These are phyloP conservation scores for Ecdyonurus torrentis DNA, from an alignment of 2,888 invertebrate species.

Conservation along the genomic window DNA sequence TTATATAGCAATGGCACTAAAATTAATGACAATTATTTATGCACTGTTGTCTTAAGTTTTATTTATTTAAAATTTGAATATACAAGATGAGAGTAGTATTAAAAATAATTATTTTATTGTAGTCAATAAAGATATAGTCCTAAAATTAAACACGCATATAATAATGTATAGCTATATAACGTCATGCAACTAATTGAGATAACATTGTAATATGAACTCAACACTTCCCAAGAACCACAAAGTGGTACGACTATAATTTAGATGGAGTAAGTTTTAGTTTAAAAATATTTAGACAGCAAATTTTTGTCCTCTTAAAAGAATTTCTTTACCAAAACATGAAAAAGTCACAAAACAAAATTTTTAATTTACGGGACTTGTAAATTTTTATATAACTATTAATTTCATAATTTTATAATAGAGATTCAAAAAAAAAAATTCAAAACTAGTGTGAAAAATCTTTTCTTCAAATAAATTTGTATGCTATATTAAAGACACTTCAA, in stretches of 20 bases:
- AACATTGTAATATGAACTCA: no score
- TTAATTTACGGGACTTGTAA: not conserved
- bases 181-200: not conserved
- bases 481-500: no score
- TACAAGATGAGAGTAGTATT: not conserved
- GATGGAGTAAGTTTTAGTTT: no score
- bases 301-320: not conserved
- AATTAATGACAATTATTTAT: no score
- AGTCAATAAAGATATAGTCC: not conserved
- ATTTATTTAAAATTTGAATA: no score
- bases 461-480: no score
- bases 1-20: no score
- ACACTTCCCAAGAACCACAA: no score
- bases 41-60: no score
- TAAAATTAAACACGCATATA: not conserved
- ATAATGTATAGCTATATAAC: not conserved
- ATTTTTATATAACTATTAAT: not conserved
- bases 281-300: not conserved
- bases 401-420: no score
- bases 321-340: not conserved
- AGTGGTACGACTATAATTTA: no score
- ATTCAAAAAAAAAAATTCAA: no score
- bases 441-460: not conserved
- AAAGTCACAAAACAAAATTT: not conserved
- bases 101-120: not conserved